Percentiles rank a stretch among this genome's conserved stretches.
Evolutionary conservation across 2,888 invertebrate genomes (phyloP).

Genomic region (Lordiphosa andalusiaca): DNA sequence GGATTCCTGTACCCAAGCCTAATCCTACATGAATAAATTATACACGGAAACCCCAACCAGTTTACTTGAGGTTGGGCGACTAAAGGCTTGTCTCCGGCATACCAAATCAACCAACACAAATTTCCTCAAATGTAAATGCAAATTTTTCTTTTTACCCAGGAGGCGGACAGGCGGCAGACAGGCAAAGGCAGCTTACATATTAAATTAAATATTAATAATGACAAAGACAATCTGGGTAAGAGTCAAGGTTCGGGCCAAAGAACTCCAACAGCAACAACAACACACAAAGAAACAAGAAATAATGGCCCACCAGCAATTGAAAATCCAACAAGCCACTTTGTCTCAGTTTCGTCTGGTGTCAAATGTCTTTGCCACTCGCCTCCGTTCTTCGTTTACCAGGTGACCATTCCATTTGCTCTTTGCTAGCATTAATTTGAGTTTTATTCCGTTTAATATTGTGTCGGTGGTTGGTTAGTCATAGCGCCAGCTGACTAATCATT

Average conservation of each 20-base stretch:
- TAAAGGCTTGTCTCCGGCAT: slow-evolving; percentile 44
- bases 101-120: slow-evolving; percentile 47
- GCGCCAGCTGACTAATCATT: slow-evolving; percentile 52
- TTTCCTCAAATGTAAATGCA: slow-evolving; percentile 28
- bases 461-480: slow-evolving; percentile 55
- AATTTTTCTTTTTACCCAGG: slow-evolving; percentile 23
- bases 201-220: slow-evolving; percentile 56
- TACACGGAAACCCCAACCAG: slow-evolving; percentile 34
- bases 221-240: slow-evolving; percentile 40
- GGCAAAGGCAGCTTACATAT: slow-evolving; percentile 39
- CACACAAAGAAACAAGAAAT: slow-evolving; percentile 29
- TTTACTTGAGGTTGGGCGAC: slow-evolving; percentile 16
- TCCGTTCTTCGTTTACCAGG: slow-evolving; percentile 34
- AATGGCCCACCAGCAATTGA: slow-evolving; percentile 41
- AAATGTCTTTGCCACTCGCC: slow-evolving; percentile 51
- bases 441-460: slow-evolving; percentile 27
- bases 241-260: slow-evolving; percentile 68
- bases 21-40: slow-evolving; percentile 60
- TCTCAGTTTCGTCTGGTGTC: slow-evolving; percentile 47
- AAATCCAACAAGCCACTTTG: slow-evolving; percentile 20
- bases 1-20: slow-evolving; percentile 32
- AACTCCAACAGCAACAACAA: slow-evolving; percentile 38
- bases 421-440: slow-evolving; percentile 50
- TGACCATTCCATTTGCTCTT: slow-evolving; percentile 12
- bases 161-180: slow-evolving; percentile 19